Conservation (phyloP, 35 echinoderm and acorn worm species). For the Lytechinus variegatus region DNA sequence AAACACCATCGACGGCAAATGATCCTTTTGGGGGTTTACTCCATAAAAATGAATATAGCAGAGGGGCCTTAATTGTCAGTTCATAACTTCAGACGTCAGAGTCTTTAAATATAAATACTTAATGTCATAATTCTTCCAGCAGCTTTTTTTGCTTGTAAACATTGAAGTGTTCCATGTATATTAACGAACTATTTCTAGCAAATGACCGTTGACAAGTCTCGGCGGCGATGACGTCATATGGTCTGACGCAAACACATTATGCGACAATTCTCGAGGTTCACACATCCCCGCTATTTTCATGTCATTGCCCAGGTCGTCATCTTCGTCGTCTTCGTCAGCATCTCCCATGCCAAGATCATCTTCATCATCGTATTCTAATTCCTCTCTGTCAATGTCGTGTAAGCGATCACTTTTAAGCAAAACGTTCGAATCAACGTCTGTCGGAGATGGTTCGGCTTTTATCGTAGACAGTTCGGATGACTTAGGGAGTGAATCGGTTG, state of each 20-base stretch:
- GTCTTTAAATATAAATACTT: background rate
- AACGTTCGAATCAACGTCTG: background rate
- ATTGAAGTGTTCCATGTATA: background rate
- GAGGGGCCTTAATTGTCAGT: background rate
- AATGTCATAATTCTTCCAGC: background rate
- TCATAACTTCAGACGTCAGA: background rate
- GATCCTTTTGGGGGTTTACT: background rate
- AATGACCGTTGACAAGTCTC: conserved; percentile 4
- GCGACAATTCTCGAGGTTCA: background rate
- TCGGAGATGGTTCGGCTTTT: conserved; percentile 11
- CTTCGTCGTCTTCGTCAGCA: conserved; percentile 31
- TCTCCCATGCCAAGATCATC: background rate
- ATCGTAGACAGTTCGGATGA: conserved; percentile 14
- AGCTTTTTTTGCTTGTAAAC: background rate
- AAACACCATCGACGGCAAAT: background rate
- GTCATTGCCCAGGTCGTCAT: conserved; percentile 10
- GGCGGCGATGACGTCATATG: conserved; percentile 47
- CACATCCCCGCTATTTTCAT: background rate
- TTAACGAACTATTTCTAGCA: conserved; percentile 38
- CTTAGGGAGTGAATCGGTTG: background rate
- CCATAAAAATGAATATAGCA: background rate
- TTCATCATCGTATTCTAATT: background rate
- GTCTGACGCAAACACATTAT: conserved; percentile 21
- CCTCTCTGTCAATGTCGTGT: background rate
- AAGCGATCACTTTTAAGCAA: background rate